Evolutionary conservation across 35 echinoderm and acorn worm species (phyloP), one percentile per base, ranked within the genome.

Genomic region (Hemicentrotus pulcherrimus): DNA sequence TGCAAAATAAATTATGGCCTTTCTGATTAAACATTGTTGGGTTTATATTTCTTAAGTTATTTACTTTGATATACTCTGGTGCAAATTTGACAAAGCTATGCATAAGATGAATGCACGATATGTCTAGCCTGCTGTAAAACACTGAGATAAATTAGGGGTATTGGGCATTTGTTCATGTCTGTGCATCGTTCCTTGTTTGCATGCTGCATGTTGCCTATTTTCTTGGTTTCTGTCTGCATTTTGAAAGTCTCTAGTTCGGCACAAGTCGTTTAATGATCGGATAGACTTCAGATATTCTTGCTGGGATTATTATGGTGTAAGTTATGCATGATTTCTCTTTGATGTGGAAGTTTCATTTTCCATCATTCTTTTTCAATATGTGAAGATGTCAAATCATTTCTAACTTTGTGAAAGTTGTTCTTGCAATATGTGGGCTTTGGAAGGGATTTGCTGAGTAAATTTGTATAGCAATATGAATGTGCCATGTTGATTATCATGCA

Each of bases 241-340:
- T 78, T 78, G 19, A n/a, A 78, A 78, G 65, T 78, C 28, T 78
- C 65, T 78, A 4, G 65, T n/a, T n/a, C 65, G 65, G 65, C 65
- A 78, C 65, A 15, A 78, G 65, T 78, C 65, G 19, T 28, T 78
- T 78, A n/a, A 78, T 28, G 65, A 78, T 7, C 7, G 65, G 28
- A 7, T 78, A 28, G 65, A 18, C 65, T n/a, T 78, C 65, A n/a
- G 65, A 18, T 78, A 78, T 78, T 78, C 65, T 78, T 78, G 65
- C 65, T 78, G 65, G 65, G 65, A 78, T n/a, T 78, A 78, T n/a
- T 78, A 78, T 78, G 28, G 65, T 78, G 65, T 78, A 78, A 78
- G 65, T 78, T 78, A 7, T 28, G 65, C 65, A 78, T 78, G 65
- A 78, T 78, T 78, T 78, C 6, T 78, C 28, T 6, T 28, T 22